Percentiles rank a stretch among this genome's conserved stretches.
Conservation (phyloP, 2,888 invertebrate genomes). For the Nomada hirtipes region DNA sequence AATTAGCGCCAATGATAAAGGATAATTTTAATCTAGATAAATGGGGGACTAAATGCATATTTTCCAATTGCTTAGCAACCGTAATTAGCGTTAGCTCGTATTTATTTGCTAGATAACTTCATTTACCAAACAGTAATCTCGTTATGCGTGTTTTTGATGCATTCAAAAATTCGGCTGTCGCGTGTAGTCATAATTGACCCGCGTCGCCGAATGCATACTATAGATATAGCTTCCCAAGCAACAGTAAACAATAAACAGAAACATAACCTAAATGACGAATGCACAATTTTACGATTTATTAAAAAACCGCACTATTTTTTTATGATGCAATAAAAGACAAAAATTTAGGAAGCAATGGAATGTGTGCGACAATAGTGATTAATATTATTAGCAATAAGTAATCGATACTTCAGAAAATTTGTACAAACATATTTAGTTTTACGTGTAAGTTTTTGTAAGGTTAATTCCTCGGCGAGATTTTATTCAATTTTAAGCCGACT, state of each 20-base stretch:
- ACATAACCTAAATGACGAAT: constrained; percentile 63
- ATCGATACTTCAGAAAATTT: not conserved
- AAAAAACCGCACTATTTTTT: not conserved
- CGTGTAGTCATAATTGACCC: not conserved
- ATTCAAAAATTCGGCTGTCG: not conserved
- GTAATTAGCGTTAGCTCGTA: no score
- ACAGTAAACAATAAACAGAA: constrained; percentile 65
- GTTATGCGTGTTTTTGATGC: no score
- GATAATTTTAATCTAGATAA: not conserved
- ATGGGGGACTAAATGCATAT: not conserved
- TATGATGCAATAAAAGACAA: not conserved
- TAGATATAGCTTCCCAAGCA: constrained; percentile 16
- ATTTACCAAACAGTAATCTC: not conserved
- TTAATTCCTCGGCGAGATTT: not conserved
- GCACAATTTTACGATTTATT: not conserved
- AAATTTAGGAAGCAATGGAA: not conserved
- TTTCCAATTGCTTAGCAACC: not conserved
- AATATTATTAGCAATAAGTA: not conserved
- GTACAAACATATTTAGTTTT: not conserved
- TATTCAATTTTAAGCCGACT: not conserved
- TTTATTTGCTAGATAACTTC: not conserved
- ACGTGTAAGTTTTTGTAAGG: no score
- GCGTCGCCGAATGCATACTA: not conserved
- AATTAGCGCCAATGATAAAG: no score
- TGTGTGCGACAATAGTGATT: not conserved